Evolutionary conservation across 2,888 invertebrate genomes (phyloP).

Genomic region (Latrodectus hesperus): DNA sequence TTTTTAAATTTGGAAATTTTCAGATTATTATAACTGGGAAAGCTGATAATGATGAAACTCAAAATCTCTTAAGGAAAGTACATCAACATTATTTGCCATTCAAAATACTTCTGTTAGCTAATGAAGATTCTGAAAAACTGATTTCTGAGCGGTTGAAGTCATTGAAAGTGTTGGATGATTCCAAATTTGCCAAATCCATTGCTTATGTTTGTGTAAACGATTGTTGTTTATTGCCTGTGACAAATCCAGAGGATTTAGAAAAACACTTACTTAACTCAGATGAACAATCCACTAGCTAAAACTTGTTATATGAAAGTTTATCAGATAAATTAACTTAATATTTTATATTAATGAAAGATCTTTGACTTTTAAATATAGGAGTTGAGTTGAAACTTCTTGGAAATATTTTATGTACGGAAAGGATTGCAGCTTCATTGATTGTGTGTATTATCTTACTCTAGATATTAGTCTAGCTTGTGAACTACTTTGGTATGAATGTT

Average conservation of each 20-base stretch:
- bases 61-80: conserved; percentile 81
- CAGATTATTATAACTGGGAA: conserved; percentile 79
- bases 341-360: too few relatives aligned
- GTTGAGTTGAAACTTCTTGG: too few relatives aligned
- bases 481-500: too few relatives aligned
- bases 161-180: conserved; percentile 76
- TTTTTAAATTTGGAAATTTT: conserved; percentile 6
- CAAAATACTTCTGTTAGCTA: conserved; percentile 81
- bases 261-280: conserved; percentile 76
- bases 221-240: conserved; percentile 85
- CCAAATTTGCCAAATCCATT: conserved; percentile 80
- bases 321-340: too few relatives aligned
- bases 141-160: conserved; percentile 75
- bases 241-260: conserved; percentile 81
- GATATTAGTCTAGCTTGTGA: too few relatives aligned
- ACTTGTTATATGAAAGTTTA: conserved; percentile 3
- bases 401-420: too few relatives aligned
- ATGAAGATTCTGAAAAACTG: conserved; percentile 75
- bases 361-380: too few relatives aligned
- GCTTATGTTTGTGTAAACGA: conserved; percentile 87
- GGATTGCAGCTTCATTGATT: too few relatives aligned
- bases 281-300: conserved; percentile 34
- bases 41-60: conserved; percentile 80
- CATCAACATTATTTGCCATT: conserved; percentile 82
- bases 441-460: too few relatives aligned